phyloP scores from a whole-genome alignment of 2,113 vertebrate genomes.

The Ahaetulla prasina region DNA sequence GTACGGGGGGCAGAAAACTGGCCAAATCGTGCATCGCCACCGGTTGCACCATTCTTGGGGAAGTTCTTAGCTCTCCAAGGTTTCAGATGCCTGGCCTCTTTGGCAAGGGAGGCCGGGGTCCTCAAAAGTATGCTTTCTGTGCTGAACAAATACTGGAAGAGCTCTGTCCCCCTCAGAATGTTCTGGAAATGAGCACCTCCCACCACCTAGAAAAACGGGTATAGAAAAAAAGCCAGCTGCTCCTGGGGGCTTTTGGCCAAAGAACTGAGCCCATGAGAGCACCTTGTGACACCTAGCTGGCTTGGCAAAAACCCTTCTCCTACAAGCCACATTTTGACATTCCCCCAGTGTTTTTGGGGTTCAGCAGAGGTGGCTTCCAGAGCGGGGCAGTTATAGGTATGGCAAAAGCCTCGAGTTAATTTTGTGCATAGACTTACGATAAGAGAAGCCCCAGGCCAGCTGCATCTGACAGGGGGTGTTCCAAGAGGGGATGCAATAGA shows the following conservation, averaged over 20 bases:
- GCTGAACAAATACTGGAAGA: neutral
- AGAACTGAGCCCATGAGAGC: neutral
- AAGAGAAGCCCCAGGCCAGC: too few relatives aligned
- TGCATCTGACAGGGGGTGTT: neutral
- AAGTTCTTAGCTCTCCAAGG: neutral
- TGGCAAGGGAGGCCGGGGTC: neutral
- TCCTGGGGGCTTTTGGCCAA: neutral
- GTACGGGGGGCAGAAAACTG: fast-evolving
- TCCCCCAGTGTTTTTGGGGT: neutral
- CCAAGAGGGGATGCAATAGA: neutral
- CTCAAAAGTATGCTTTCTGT: neutral
- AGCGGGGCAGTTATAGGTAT: neutral
- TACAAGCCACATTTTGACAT: neutral
- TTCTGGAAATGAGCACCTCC: neutral
- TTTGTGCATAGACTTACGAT: neutral
- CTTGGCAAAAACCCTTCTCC: neutral
- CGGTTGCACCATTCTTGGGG: neutral
- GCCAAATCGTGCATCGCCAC: neutral
- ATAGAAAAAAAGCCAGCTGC: conserved; percentile 1
- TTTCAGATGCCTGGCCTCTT: neutral
- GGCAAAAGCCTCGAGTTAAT: neutral
- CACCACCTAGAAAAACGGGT: neutral
- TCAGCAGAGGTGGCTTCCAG: neutral
- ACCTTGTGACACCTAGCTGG: neutral
- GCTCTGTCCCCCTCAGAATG: neutral